Base-by-base conservation (phyloP, 2,113 vertebrate species). In the Ammodytes marinus region DNA sequence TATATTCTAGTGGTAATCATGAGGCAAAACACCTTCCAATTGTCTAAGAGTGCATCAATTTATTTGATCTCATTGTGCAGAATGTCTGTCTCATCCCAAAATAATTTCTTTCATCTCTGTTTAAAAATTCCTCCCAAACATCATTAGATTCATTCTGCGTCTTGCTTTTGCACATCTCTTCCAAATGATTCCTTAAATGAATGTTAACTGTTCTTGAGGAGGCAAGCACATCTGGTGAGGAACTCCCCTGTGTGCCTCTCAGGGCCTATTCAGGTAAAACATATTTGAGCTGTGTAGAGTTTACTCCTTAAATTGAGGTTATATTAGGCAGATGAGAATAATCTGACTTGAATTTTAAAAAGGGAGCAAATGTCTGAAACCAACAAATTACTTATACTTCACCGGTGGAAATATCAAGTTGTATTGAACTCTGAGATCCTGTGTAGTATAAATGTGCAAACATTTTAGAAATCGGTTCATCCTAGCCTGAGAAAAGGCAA, bases 101-200 rank as follows among this genome's bases (percentile, higher is more conserved):
- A 6, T 1, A 19, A 49, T 47, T 35, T 71, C 4, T 59, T 72
- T 76, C 49, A 35, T 35, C 46, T 45, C 15, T 5, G 71, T n/a
- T 78, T 8, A 55, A 50, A 45, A 64, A 58, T 69, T 59, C 35
- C 58, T 82, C 43, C 57, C 8, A 14, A 27, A 63, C 63, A 45
- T 65, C n/a, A 40, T n/a, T 74, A 42, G 10, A 65, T 40, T 35
- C 0, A 64, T 52, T 74, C 69, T 37, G 15, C 47, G 42, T 54
- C 15, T 50, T 73, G 37, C 46, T 43, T 72, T 68, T 68, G n/a
- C 43, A 80, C 67, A 61, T 10, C 13, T 73, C 42, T 39, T 72
- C 47, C 54, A 59, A 67, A 74, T 74, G 1, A 54, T 76, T 71
- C 55, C 13, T 69, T 72, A 74, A 40, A 74, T 81, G 65, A 19